Evolutionary conservation across 1,140 invertebrate species (phyloP), one percentile per base, ranked within the genome.

Genomic region (Drosophila tropicalis): DNA sequence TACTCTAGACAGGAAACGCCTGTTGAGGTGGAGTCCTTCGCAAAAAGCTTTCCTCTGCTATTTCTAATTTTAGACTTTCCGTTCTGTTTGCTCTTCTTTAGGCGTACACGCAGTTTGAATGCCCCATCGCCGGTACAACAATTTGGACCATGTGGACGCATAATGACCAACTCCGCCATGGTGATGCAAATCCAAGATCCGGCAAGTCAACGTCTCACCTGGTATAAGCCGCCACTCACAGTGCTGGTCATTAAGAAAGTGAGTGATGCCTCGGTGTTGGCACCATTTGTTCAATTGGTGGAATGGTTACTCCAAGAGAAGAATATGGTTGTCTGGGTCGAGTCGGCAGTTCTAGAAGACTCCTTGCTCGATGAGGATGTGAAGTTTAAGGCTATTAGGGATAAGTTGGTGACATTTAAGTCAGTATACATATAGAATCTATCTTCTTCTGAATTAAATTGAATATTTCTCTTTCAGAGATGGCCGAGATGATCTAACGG

Each of bases 161-260:
- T 98, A 90, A 98, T 98, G 97, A 98, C 98, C 93, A 98, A 98
- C 93, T 97, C 97, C 2, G 96, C 97, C 15, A 97, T 98, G 96
- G 96, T 98, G 91, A 98, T 98, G 97, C 98, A 98, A 90, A 98
- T 99, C 85, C 98, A 99, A 93, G 98, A 99, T 93, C 98, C 98
- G 29, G 97, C 97, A 70, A 98, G 97, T 79, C 98, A 99, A 93
- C 94, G 98, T 79, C 93, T 99, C 77, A 98, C 97, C 12, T 99
- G 98, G 98, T 97, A 98, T 94, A 99, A 98, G 92, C 96, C 97
- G 36, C 98, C 98, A 1, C 94, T 98, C 22, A 97, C 97, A 2
- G 98, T 99, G 67, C 94, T 99, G 64, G 97, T 99, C 41, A 98
- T 99, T 90, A 99, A 99, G 92, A 99, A 99, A 92, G 96, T 98